These are phyloP conservation scores for Therioaphis trifolii DNA, from an alignment of 2,888 invertebrate genomes.

Conservation along the genomic window DNA sequence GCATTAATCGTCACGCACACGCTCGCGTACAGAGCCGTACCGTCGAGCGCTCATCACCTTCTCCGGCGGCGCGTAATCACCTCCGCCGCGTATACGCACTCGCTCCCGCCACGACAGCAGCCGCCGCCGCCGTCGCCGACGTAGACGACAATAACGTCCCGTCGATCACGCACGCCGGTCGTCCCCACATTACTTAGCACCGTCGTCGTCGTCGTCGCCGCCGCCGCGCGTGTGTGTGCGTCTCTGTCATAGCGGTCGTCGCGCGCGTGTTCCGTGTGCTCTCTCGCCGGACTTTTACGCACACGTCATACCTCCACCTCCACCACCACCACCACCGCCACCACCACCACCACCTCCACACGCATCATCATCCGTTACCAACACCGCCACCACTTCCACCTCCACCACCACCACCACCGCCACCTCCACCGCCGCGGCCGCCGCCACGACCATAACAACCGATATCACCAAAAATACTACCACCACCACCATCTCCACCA, in stretches of 20 bases:
- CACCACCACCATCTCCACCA: neutral
- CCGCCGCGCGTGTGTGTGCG: neutral
- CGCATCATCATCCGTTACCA: neutral
- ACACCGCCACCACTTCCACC: neutral
- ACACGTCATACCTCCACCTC: constrained; percentile 5
- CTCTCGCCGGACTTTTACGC: constrained; percentile 40
- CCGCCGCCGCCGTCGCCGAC: constrained; percentile 9
- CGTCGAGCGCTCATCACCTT: neutral
- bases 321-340: neutral
- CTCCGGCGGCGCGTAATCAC: neutral
- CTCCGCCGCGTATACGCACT: neutral
- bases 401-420: neutral
- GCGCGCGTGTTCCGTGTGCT: constrained; percentile 32
- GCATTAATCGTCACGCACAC: neutral
- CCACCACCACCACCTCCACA: neutral
- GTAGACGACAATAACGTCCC: constrained; percentile 49
- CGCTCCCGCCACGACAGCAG: neutral
- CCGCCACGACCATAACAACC: neutral
- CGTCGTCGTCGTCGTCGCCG: neutral
- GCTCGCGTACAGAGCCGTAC: neutral
- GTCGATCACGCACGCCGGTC: constrained; percentile 56
- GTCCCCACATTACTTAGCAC: neutral
- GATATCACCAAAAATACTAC: too few relatives aligned
- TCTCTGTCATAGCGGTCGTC: neutral
- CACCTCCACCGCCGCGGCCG: neutral